Evolutionary conservation across 2,113 vertebrate genomes (phyloP).

Genomic region (Myiopsitta monachus): DNA sequence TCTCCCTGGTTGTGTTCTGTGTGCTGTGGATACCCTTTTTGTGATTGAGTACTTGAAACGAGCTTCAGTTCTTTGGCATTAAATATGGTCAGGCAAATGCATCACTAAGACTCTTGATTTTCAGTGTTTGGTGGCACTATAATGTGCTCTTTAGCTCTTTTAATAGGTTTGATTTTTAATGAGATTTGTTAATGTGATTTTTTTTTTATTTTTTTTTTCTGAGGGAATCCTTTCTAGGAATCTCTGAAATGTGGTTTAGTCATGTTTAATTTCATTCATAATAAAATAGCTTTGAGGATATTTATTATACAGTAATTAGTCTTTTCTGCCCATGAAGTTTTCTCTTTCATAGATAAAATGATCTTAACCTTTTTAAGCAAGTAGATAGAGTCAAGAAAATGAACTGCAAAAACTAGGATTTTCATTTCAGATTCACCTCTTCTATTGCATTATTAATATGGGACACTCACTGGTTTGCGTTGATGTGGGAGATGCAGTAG

Average conservation of each 20-base stretch:
- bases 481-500: background rate
- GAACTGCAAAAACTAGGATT: background rate
- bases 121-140: background rate
- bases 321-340: background rate
- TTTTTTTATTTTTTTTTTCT: background rate
- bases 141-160: background rate
- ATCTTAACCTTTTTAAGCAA: background rate
- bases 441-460: background rate
- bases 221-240: background rate
- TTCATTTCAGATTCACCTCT: background rate
- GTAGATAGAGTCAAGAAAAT: background rate
- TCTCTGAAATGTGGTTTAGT: background rate
- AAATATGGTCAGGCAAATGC: background rate
- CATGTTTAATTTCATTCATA: background rate
- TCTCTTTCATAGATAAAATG: background rate
- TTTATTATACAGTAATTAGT: conserved; percentile 1
- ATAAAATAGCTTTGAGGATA: background rate
- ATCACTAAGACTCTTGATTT: background rate
- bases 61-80: background rate
- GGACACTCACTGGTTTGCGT: background rate
- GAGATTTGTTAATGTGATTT: background rate
- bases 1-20: background rate
- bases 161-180: conserved; percentile 7
- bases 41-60: background rate
- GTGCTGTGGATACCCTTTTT: background rate